Conservation (phyloP, 1,140 invertebrate genomes). For the Homalodisca vitripennis region DNA sequence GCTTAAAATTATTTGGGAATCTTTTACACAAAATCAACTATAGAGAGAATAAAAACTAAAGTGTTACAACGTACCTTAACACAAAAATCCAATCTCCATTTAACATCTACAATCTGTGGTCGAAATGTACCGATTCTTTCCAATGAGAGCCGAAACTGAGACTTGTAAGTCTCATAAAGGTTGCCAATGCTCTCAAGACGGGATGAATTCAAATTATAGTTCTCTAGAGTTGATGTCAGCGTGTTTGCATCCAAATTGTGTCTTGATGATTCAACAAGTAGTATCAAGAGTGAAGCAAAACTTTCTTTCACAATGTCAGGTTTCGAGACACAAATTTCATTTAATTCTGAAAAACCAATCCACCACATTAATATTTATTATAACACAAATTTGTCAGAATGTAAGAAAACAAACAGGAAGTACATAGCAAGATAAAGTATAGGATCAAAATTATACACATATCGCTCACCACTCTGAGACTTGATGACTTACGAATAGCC, state of each 20-base stretch:
- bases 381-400: too few relatives aligned
- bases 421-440: too few relatives aligned
- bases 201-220: slow-evolving; percentile 1
- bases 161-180: slow-evolving; percentile 2
- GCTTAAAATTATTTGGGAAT: too few relatives aligned
- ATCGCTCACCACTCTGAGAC: too few relatives aligned
- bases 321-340: slow-evolving; percentile 2
- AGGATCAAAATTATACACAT: too few relatives aligned
- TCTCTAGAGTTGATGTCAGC: background rate
- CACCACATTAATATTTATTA: too few relatives aligned
- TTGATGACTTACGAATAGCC: too few relatives aligned
- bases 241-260: slow-evolving; percentile 13
- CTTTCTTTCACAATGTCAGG: slow-evolving; percentile 24
- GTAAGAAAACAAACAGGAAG: too few relatives aligned
- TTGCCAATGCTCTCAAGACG: background rate
- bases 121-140: background rate
- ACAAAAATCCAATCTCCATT: slow-evolving; percentile 25
- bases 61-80: slow-evolving; percentile 5
- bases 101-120: slow-evolving; percentile 10
- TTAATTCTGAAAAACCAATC: slow-evolving; percentile 7
- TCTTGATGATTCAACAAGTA: slow-evolving; percentile 19
- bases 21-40: too few relatives aligned
- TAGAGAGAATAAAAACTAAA: background rate
- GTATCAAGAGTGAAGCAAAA: slow-evolving; percentile 13
- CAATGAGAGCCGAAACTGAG: slow-evolving; percentile 5